Conservation (phyloP, 2,888 invertebrate species). For the Caenorhabditis uteleia region DNA sequence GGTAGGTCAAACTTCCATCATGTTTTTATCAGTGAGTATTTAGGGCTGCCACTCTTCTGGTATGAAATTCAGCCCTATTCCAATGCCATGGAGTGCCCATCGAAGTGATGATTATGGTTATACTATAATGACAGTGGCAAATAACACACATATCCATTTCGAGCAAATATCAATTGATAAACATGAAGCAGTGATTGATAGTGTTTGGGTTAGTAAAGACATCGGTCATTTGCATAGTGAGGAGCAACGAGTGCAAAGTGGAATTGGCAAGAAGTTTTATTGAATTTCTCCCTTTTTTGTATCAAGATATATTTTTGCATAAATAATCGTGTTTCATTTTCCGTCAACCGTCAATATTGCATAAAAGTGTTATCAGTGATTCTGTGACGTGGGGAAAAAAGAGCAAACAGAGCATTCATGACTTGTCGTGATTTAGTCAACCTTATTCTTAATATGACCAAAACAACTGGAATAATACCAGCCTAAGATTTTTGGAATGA, state of each 20-base stretch:
- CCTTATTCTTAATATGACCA: slow-evolving; percentile 13
- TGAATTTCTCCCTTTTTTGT: not conserved
- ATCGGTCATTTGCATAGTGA: slow-evolving; percentile 15
- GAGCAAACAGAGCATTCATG: no score
- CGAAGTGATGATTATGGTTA: slow-evolving; percentile 83
- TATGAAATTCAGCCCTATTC: slow-evolving; percentile 44
- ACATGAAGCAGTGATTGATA: slow-evolving; percentile 39
- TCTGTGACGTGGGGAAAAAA: no score
- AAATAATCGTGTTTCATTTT: no score
- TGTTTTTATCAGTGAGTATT: not conserved
- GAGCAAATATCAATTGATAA: slow-evolving; percentile 79
- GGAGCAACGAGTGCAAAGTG: not conserved
- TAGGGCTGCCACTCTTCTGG: slow-evolving; percentile 50
- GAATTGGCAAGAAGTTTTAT: not conserved
- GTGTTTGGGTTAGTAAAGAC: slow-evolving; percentile 34
- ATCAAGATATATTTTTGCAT: no score
- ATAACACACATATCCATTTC: slow-evolving; percentile 81
- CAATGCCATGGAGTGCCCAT: slow-evolving; percentile 45
- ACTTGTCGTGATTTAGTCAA: no score
- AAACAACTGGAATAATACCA: slow-evolving; percentile 23
- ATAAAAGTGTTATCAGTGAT: no score
- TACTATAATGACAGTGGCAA: slow-evolving; percentile 80
- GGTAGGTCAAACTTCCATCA: slow-evolving; percentile 13
- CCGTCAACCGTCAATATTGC: no score
- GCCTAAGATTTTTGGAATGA: slow-evolving; percentile 3